Evolutionary conservation across 1,140 invertebrate species (phyloP), one percentile per base, ranked within the genome.

Genomic region (Steinernema feltiae): DNA sequence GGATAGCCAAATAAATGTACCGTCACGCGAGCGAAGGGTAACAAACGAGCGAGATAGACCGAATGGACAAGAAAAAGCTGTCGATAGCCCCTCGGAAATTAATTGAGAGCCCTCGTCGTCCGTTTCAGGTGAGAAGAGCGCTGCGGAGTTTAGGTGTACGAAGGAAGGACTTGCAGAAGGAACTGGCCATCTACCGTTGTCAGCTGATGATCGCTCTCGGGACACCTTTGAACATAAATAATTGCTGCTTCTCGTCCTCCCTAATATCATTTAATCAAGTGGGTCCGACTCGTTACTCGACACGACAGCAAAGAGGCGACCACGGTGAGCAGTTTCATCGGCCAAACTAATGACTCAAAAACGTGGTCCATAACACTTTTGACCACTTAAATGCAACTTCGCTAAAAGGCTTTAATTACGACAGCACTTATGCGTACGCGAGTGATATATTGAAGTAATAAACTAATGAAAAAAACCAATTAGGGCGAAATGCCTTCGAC

Each of bases 221-320:
- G 12, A 63, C 53, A 63, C 53, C 53, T 63, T 63, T 21, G 53
- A 63, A 63, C 53, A 63, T 63, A 63, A 63, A 63, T 63, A 63
- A 63, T 63, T 27, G 53, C 53, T 21, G 53, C 53, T 63, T 63
- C 53, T 63, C 53, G 24, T 17, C 53, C 7, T 15, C 53, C 53
- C 53, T 63, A 63, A 63, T 63, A 63, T 63, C 53, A 63, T 63
- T 63, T 63, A 63, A 63, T 63, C 53, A 63, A 63, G 24, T 63
- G 53, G 53, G 53, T 21, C 3, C 12, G 24, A 15, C 24, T 63
- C 53, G 53, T 63, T 63, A 63, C 53, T 27, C 53, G 12, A 41
- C 18, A 18, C 35, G 35, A 41, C 35, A 41, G 41, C 41, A n/a
- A n/a, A 7, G 41, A 46, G 41, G n/a, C n/a, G 7, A 12, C 7